Evolutionary conservation across 2,888 invertebrate species (phyloP).

Genomic region (Euplexia lucipara): DNA sequence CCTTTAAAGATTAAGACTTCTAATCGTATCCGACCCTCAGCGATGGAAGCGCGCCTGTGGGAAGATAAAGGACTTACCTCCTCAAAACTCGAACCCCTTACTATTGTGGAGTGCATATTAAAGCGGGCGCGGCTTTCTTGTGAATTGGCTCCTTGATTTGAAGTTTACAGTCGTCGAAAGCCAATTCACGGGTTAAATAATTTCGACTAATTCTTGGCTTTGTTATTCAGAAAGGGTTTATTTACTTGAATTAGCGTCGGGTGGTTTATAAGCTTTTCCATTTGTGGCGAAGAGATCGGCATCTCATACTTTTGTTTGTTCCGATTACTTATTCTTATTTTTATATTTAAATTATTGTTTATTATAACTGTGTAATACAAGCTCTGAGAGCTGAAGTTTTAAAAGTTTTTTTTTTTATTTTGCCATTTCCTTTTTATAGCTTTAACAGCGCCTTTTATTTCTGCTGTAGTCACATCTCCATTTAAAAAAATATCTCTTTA

Average conservation of each 20-base stretch:
- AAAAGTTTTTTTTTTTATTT: not conserved
- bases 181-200: conserved; percentile 82
- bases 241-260: conserved; percentile 69
- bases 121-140: conserved; percentile 82
- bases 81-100: conserved; percentile 85
- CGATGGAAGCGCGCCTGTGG: conserved; percentile 82
- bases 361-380: not conserved
- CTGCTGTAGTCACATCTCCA: conserved; percentile 12
- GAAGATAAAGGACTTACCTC: conserved; percentile 87
- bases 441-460: conserved; percentile 12
- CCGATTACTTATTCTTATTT: not conserved
- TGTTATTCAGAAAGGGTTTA: conserved; percentile 72
- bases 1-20: conserved; percentile 84
- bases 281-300: conserved; percentile 29
- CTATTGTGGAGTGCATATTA: conserved; percentile 89
- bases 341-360: not conserved
- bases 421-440: not conserved
- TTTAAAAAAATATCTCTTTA: conserved; percentile 37
- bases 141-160: conserved; percentile 83
- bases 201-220: conserved; percentile 77
- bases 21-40: conserved; percentile 83
- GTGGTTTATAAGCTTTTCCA: conserved; percentile 47
- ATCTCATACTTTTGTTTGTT: conserved; percentile 14
- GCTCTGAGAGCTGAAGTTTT: not conserved
- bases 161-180: conserved; percentile 79